Evolutionary conservation across 2,888 invertebrate species (phyloP), one percentile per base, ranked within the genome.

Genomic region (Campaea margaritaria): DNA sequence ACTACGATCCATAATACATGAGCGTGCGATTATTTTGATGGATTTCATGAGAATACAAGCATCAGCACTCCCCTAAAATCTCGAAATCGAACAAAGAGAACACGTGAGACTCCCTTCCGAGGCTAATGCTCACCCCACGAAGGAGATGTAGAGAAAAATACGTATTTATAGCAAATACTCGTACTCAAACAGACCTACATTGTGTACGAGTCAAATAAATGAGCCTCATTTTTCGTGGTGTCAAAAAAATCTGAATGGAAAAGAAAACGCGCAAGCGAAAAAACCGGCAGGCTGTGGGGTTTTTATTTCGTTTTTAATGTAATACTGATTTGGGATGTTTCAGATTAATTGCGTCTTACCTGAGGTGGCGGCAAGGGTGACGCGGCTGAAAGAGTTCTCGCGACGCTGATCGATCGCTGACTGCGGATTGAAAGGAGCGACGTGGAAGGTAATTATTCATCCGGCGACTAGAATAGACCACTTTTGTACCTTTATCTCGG

Each of bases 141-240:
- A 88, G 87, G 89, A 91, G 91, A 91, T 88, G 90, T 85, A 87
- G 88, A 92, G 91, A 92, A 92, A 91, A 92, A 92, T 92, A 80
- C 91, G 91, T 92, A 92, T 93, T 92, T 92, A 93, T 92, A 93
- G 93, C 93, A 93, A 93, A 93, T 93, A 93, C 91, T 91, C 89
- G 90, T 92, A 92, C 92, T 92, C 93, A 92, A 93, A 93, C 92
- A 92, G 91, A 87, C 89, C 89, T 89, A 93, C 92, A 93, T 93
- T 93, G 93, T 93, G 91, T 92, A 89, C 91, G 93, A 92, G 89
- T 91, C 91, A 90, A 92, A 93, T 93, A 93, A 93, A 93, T 93
- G 93, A 91, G 82, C 75, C 84, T 91, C 89, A 93, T 93, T 93
- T 93, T 88, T 93, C 93, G 91, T 89, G 82, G 86, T 93, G 93